Conservation (phyloP, 2,888 invertebrate species). For the Drosophila pseudotalamancana region DNA sequence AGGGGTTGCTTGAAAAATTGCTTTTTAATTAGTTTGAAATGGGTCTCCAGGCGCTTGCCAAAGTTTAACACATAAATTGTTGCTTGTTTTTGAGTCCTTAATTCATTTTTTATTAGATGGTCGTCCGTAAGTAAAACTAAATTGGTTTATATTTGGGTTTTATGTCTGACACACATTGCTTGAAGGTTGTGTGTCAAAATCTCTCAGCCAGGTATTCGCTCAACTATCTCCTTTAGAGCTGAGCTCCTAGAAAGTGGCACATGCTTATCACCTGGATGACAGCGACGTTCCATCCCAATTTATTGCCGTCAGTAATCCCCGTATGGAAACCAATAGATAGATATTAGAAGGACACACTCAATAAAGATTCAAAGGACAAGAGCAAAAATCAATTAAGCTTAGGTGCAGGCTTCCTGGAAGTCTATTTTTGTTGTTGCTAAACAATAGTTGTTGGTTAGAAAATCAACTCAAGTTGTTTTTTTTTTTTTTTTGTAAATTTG, state of each 20-base stretch:
- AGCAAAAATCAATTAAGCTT: conserved; percentile 31
- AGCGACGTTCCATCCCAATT: conserved; percentile 10
- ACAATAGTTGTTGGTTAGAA: not conserved
- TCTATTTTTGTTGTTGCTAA: not conserved
- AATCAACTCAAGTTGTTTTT: conserved; percentile 4
- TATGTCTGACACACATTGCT: conserved; percentile 4
- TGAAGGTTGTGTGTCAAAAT: not conserved
- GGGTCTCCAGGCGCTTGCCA: conserved; percentile 13
- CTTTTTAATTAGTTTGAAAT: conserved; percentile 70
- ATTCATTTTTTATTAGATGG: conserved; percentile 27
- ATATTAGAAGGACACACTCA: conserved; percentile 19
- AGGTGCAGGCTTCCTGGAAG: not conserved
- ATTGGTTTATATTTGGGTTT: conserved; percentile 12
- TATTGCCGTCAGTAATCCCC: conserved; percentile 34
- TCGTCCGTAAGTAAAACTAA: conserved; percentile 1
- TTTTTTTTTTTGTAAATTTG: conserved; percentile 82
- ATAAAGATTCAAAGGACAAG: conserved; percentile 4
- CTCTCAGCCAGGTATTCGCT: not conserved
- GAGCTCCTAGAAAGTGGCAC: no score
- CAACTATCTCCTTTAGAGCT: not conserved
- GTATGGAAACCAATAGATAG: conserved; percentile 2
- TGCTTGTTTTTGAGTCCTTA: conserved; percentile 10
- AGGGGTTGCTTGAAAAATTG: conserved; percentile 52
- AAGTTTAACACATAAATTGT: not conserved
- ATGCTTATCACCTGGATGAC: conserved; percentile 36